A percentile compares a stretch with the other conserved stretches of the same genome.
Evolutionary conservation across 2,797 vertebrate species (phyloP).

Genomic region (Gouania willdenowi): DNA sequence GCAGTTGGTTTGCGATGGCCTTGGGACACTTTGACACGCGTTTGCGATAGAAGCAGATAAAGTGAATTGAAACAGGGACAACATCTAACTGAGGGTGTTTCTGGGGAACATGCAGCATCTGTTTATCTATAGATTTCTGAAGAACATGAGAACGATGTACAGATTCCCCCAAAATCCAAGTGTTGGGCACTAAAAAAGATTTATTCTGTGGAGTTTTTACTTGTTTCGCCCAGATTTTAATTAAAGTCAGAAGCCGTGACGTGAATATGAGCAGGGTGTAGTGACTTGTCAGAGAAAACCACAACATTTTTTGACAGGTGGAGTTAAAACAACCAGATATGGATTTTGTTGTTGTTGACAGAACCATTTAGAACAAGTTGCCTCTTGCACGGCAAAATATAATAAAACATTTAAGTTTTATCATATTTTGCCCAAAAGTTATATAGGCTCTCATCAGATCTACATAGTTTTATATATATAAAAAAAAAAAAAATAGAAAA

Average conservation of each 20-base stretch:
- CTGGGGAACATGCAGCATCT: neutral
- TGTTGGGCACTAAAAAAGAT: slow-evolving; percentile 42
- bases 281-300: slow-evolving; percentile 25
- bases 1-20: slow-evolving; percentile 30
- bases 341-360: slow-evolving; percentile 22
- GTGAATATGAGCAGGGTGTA: slow-evolving; percentile 40
- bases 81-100: neutral
- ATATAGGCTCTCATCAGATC: neutral
- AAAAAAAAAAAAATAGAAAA: slow-evolving; percentile 2
- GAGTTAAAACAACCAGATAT: neutral
- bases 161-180: no score
- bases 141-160: no score
- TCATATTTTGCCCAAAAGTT: neutral
- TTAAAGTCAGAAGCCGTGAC: slow-evolving; percentile 42
- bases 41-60: slow-evolving; percentile 33
- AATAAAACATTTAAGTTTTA: slow-evolving; percentile 2
- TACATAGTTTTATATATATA: neutral
- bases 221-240: slow-evolving; percentile 49
- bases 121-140: no score
- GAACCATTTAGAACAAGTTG: slow-evolving; percentile 24
- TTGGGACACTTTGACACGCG: slow-evolving; percentile 33
- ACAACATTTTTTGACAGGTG: slow-evolving; percentile 19
- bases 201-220: slow-evolving; percentile 52
- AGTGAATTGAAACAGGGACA: slow-evolving; percentile 28
- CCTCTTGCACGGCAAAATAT: slow-evolving; percentile 16